Evolutionary conservation across 2,888 invertebrate genomes (phyloP).

Genomic region (Sarcophaga variegata): DNA sequence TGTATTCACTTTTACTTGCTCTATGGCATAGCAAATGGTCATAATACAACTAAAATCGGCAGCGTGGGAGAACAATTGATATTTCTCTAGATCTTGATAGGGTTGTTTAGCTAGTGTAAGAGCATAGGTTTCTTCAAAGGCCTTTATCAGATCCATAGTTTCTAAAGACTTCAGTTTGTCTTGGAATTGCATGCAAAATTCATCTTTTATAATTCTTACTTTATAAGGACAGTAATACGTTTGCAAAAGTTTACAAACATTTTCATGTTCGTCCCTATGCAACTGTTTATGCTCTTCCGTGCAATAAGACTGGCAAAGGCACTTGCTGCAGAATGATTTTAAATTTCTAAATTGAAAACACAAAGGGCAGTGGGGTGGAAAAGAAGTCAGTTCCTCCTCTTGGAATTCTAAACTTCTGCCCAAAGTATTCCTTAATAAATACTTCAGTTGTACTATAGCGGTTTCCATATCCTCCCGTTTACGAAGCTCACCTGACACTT

Average conservation of each 20-base stretch:
- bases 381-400: constrained; percentile 76
- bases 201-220: constrained; percentile 29
- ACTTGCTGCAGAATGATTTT: constrained; percentile 70
- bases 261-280: constrained; percentile 71
- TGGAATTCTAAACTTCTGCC: constrained; percentile 71
- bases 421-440: constrained; percentile 70
- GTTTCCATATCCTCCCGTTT: constrained; percentile 70
- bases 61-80: constrained; percentile 73
- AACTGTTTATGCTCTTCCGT: constrained; percentile 71
- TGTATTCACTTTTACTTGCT: constrained; percentile 56
- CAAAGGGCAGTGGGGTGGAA: constrained; percentile 73
- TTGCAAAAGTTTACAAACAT: constrained; percentile 73
- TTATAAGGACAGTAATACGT: constrained; percentile 75
- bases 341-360: constrained; percentile 72
- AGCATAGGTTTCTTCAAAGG: constrained; percentile 70
- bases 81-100: constrained; percentile 69
- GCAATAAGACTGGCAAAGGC: constrained; percentile 75
- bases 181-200: constrained; percentile 50
- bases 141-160: constrained; percentile 70
- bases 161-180: constrained; percentile 58
- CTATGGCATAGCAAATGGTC: constrained; percentile 73
- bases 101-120: constrained; percentile 68
- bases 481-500: constrained; percentile 71
- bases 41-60: constrained; percentile 77
- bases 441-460: constrained; percentile 73